A percentile compares a stretch with the other conserved stretches of the same genome.
Evolutionary conservation across 2,797 vertebrate species (phyloP).

Genomic region (Macropus fuliginosus): DNA sequence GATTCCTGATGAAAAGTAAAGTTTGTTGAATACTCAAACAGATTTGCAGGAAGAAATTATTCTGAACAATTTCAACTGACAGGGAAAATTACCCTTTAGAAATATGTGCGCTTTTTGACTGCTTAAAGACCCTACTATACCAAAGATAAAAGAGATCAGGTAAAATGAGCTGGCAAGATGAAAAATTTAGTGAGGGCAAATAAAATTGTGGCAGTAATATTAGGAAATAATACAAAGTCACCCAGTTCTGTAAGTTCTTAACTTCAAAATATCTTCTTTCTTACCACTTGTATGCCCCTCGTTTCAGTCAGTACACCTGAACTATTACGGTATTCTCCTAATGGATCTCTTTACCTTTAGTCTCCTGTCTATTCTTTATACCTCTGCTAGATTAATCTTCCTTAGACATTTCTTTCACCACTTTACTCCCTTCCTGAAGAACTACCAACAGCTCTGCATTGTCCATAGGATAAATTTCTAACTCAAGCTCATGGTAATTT

Average conservation of each 20-base stretch:
- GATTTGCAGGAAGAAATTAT: conserved; percentile 28
- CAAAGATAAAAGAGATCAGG: not conserved
- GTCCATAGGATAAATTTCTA: not conserved
- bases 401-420: conserved; percentile 30
- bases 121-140: not conserved
- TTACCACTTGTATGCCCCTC: not conserved
- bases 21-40: conserved; percentile 28
- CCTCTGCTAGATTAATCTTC: conserved; percentile 27
- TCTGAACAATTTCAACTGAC: not conserved
- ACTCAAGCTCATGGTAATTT: not conserved
- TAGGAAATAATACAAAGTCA: conserved; percentile 13
- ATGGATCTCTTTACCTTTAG: not conserved
- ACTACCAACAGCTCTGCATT: conserved; percentile 5
- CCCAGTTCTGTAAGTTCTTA: not conserved
- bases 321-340: conserved; percentile 17
- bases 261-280: conserved; percentile 49
- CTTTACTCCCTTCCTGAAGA: conserved; percentile 44
- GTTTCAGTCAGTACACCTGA: conserved; percentile 21
- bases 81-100: conserved; percentile 1
- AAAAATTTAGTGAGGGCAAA: conserved; percentile 7
- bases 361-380: not conserved
- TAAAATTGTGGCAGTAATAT: conserved; percentile 20
- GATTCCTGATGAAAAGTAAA: conserved; percentile 55
- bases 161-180: conserved; percentile 7
- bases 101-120: not conserved